Conservation (phyloP, 2,888 invertebrate genomes). For the Phalera bucephala region DNA sequence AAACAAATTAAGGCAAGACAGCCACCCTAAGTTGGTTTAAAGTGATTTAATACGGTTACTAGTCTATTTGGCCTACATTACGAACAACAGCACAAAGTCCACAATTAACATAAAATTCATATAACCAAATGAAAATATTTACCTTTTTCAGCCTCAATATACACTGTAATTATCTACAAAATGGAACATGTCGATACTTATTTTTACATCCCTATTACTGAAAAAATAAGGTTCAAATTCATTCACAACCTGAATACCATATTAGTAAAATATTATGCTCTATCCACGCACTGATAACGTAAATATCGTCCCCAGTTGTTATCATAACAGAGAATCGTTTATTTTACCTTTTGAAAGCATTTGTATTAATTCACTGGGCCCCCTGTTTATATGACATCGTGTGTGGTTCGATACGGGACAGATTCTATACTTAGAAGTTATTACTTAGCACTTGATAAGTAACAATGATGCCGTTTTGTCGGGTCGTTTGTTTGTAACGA, state of each 20-base stretch:
- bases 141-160: not conserved
- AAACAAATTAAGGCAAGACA: too few species aligned
- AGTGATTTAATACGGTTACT: too few species aligned
- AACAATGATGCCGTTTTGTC: not conserved
- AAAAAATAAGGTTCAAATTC: constrained; percentile 11
- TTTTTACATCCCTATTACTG: constrained; percentile 1
- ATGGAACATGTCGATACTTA: not conserved
- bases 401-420: not conserved
- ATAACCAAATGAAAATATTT: not conserved
- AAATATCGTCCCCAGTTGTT: constrained; percentile 26
- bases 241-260: not conserved
- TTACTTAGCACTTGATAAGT: not conserved
- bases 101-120: not conserved
- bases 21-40: too few species aligned
- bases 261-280: constrained; percentile 6
- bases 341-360: constrained; percentile 33
- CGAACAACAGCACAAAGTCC: too few species aligned
- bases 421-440: not conserved
- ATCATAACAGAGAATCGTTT: constrained; percentile 42
- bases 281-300: constrained; percentile 16
- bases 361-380: constrained; percentile 22
- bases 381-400: constrained; percentile 12
- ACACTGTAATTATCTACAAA: constrained; percentile 4
- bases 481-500: too few species aligned
- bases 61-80: too few species aligned